These are phyloP conservation scores for Torymus texanus DNA, from an alignment of 2,888 invertebrate genomes.

Conservation along the genomic window DNA sequence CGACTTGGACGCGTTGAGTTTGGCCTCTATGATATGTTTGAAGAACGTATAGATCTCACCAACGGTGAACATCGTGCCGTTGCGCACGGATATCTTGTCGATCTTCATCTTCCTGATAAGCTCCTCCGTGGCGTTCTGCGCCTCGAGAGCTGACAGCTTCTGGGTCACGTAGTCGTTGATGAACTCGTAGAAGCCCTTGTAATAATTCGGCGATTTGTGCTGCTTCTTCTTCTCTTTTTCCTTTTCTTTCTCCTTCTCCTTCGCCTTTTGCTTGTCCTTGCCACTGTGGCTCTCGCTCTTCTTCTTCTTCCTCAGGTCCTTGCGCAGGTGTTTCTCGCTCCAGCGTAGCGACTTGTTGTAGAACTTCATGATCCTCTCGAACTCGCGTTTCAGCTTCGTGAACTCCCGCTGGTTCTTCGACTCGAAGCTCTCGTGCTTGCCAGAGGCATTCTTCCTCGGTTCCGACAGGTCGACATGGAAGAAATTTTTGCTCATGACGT, in stretches of 20 bases:
- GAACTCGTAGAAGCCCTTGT: conserved; percentile 73
- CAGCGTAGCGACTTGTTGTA: conserved; percentile 72
- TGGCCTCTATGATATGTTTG: conserved; percentile 75
- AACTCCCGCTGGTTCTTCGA: conserved; percentile 70
- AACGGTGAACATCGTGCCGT: conserved; percentile 71
- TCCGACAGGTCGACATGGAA: conserved; percentile 72
- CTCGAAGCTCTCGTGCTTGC: conserved; percentile 65
- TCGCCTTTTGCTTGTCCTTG: conserved; percentile 62
- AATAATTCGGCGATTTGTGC: conserved; percentile 67
- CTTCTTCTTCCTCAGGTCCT: conserved; percentile 66
- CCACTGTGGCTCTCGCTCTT: conserved; percentile 58
- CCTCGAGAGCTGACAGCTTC: conserved; percentile 67
- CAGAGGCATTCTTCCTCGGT: conserved; percentile 63
- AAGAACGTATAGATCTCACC: conserved; percentile 73
- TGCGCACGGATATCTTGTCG: conserved; percentile 69
- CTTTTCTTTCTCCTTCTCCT: conserved; percentile 63
- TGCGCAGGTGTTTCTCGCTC: conserved; percentile 71
- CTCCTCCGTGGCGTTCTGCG: conserved; percentile 69
- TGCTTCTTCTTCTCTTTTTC: conserved; percentile 67
- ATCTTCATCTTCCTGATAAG: conserved; percentile 70
- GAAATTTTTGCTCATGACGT: conserved; percentile 72
- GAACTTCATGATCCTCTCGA: conserved; percentile 72
- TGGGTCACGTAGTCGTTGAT: conserved; percentile 71
- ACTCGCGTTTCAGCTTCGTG: conserved; percentile 70
- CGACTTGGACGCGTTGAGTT: conserved; percentile 64